These are phyloP conservation scores for Rhamnusium bicolor DNA, from an alignment of 2,888 invertebrate genomes.

Conservation along the genomic window DNA sequence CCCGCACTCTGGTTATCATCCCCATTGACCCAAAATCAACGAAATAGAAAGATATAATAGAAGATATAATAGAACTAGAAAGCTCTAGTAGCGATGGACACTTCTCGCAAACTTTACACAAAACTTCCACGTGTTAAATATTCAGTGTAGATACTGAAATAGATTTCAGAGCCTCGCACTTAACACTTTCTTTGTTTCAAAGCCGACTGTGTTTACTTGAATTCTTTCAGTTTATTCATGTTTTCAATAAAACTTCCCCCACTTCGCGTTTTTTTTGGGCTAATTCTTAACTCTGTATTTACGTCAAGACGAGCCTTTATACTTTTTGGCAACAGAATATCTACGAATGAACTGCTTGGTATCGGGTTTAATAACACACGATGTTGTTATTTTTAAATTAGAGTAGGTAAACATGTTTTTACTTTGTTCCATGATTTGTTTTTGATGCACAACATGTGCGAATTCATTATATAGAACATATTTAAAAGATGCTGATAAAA, in stretches of 20 bases:
- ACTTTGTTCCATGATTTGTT: constrained; percentile 41
- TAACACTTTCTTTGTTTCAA: constrained; percentile 37
- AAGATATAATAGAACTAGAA: too few relatives aligned
- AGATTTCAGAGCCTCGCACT: constrained; percentile 40
- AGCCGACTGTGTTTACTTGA: constrained; percentile 36
- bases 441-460: constrained; percentile 37
- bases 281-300: constrained; percentile 21
- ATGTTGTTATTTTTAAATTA: constrained; percentile 45
- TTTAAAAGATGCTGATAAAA: too few relatives aligned
- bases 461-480: too few relatives aligned
- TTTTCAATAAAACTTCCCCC: constrained; percentile 40
- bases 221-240: constrained; percentile 42
- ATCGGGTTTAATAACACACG: constrained; percentile 49
- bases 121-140: constrained; percentile 45
- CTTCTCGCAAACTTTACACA: constrained; percentile 39
- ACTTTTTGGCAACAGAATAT: constrained; percentile 35
- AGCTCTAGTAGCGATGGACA: not conserved
- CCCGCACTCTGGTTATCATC: constrained; percentile 81
- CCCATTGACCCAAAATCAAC: constrained; percentile 72
- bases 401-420: constrained; percentile 59
- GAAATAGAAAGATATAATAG: constrained; percentile 31
- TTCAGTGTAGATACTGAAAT: constrained; percentile 41
- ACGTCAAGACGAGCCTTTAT: constrained; percentile 35
- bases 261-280: constrained; percentile 24
- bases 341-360: constrained; percentile 33